Percentiles rank a stretch among this genome's conserved stretches.
phyloP scores from a whole-genome alignment of 2,797 vertebrate species.

The Oceanodroma leucorhoa region DNA sequence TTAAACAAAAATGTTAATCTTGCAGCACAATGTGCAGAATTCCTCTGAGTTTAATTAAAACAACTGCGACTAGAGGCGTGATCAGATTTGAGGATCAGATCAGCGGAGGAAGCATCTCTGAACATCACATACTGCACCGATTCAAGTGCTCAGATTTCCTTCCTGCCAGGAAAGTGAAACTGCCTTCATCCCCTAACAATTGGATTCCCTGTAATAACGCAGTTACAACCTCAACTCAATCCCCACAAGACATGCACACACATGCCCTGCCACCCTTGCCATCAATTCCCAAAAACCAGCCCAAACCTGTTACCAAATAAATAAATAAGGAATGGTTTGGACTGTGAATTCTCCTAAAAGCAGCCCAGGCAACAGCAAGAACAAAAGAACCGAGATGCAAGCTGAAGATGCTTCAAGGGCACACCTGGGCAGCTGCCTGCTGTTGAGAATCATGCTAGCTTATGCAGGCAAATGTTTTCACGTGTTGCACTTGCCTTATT shows the following conservation, averaged over 20 bases:
- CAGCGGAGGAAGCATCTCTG: not conserved
- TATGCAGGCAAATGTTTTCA: not conserved
- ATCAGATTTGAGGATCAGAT: constrained; percentile 51
- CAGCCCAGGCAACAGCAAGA: not conserved
- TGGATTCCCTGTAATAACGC: not conserved
- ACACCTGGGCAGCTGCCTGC: constrained; percentile 40
- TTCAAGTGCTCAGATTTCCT: constrained; percentile 8
- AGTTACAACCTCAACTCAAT: not conserved
- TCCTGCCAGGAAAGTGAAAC: constrained; percentile 15
- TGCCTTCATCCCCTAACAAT: not conserved
- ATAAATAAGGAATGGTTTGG: not conserved
- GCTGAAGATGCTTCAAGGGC: constrained; percentile 32
- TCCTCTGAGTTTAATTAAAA: constrained; percentile 79
- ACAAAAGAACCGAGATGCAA: not conserved
- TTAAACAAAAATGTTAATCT: constrained; percentile 74
- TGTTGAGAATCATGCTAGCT: not conserved
- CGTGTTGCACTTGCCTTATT: not conserved
- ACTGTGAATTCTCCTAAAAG: not conserved
- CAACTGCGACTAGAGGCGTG: constrained; percentile 59
- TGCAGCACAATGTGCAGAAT: constrained; percentile 61
- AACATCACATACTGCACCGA: not conserved
- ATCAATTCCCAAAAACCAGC: not conserved
- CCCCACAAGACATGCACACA: not conserved
- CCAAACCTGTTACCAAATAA: not conserved
- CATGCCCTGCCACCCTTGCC: not conserved